A percentile compares a stretch with the other conserved stretches of the same genome.
Conservation (phyloP, 2,797 vertebrate species). For the Gymnothorax javanicus region DNA sequence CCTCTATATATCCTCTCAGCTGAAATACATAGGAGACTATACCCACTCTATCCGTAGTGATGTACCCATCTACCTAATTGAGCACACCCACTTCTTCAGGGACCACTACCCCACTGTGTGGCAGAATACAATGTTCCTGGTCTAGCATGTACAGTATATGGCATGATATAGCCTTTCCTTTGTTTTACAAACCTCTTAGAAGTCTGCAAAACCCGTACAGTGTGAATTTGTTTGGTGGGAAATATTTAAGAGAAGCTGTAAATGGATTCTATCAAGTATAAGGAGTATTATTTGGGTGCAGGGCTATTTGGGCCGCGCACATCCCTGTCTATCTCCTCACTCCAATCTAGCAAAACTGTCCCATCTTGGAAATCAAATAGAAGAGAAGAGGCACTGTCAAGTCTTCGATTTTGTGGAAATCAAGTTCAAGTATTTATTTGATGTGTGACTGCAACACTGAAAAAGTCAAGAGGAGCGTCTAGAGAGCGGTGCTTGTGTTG, state of each 20-base stretch:
- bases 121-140: not conserved
- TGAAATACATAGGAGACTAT: too few relatives aligned
- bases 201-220: not conserved
- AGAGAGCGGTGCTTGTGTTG: not conserved
- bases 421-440: not conserved
- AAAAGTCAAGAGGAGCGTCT: not conserved
- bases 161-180: not conserved
- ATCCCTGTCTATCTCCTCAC: too few relatives aligned
- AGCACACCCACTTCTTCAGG: too few relatives aligned
- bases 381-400: not conserved
- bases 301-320: not conserved
- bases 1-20: too few relatives aligned
- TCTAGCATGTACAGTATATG: not conserved
- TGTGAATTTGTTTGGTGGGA: slow-evolving; percentile 3
- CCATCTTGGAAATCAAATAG: not conserved
- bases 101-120: not conserved
- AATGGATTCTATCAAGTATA: not conserved
- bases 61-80: too few relatives aligned
- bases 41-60: too few relatives aligned
- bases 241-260: slow-evolving; percentile 10
- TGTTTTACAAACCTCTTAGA: not conserved
- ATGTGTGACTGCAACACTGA: not conserved
- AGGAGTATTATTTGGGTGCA: not conserved
- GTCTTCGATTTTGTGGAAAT: not conserved
- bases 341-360: not conserved